Evolutionary conservation across 2,797 vertebrate genomes (phyloP).

Genomic region (Ctenosaura bakeri): DNA sequence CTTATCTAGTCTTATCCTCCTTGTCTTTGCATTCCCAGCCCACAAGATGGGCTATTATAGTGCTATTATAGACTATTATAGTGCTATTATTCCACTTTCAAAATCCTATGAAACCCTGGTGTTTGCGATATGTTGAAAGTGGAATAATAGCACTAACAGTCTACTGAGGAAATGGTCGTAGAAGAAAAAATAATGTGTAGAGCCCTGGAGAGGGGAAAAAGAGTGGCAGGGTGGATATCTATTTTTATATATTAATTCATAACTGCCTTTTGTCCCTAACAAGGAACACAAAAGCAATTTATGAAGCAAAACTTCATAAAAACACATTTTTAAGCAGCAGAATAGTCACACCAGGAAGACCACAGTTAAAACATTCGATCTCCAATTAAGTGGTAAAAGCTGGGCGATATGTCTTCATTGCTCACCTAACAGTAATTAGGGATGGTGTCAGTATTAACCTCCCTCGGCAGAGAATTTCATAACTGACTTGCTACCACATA

Average conservation of each 20-base stretch:
- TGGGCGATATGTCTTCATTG: not conserved
- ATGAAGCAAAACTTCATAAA: not conserved
- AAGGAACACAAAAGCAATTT: not conserved
- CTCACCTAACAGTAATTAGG: not conserved
- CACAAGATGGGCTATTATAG: not conserved
- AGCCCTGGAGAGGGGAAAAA: not conserved
- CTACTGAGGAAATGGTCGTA: too few relatives aligned
- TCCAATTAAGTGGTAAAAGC: not conserved
- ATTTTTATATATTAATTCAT: not conserved
- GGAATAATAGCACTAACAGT: too few relatives aligned
- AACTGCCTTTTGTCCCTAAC: not conserved
- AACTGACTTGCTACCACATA: not conserved
- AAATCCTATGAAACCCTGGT: too few relatives aligned
- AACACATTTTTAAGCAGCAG: not conserved
- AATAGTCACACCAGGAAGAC: not conserved
- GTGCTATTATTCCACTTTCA: too few relatives aligned
- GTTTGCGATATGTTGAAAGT: too few relatives aligned
- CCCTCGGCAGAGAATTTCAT: not conserved
- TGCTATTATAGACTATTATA: too few relatives aligned
- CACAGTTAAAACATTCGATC: not conserved
- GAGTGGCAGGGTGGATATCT: not conserved
- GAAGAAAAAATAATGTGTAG: not conserved
- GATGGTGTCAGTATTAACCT: not conserved
- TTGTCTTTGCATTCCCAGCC: not conserved
- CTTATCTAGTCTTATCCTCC: not conserved